phyloP scores from a whole-genome alignment of 2,113 vertebrate species.

The Phalacrocorax brasilianus region DNA sequence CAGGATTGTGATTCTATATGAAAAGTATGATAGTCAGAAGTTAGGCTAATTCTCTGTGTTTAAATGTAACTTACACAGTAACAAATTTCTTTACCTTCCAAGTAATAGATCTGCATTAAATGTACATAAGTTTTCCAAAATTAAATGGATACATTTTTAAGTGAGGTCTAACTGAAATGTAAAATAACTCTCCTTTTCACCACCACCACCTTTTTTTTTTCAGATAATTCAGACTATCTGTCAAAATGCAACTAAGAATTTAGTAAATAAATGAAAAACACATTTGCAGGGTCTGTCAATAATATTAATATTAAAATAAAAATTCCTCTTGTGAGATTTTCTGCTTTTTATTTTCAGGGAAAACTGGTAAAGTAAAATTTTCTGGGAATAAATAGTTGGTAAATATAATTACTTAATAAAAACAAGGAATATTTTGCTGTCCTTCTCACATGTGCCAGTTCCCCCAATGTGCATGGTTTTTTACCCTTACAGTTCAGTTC shows the following conservation, averaged over 20 bases:
- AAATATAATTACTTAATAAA: neutral
- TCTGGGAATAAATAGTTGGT: neutral
- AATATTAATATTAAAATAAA: neutral
- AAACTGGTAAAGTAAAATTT: neutral
- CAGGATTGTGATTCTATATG: neutral
- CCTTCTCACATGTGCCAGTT: neutral
- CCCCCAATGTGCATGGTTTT: accelerated
- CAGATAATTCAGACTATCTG: neutral
- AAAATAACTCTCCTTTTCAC: neutral
- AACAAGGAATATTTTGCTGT: neutral
- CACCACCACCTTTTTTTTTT: neutral
- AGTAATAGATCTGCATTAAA: neutral
- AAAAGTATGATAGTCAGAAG: neutral
- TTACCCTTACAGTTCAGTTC: neutral
- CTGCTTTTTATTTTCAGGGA: neutral
- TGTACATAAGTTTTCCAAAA: neutral
- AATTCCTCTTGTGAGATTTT: neutral
- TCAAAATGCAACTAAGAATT: neutral
- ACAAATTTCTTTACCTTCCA: neutral
- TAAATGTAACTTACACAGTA: neutral
- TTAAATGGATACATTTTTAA: neutral
- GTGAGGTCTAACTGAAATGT: neutral
- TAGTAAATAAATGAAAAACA: neutral
- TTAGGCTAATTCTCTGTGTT: neutral
- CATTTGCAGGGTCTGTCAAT: neutral